Evolutionary conservation across 2,113 vertebrate species (phyloP).

Genomic region (Turnix velox): DNA sequence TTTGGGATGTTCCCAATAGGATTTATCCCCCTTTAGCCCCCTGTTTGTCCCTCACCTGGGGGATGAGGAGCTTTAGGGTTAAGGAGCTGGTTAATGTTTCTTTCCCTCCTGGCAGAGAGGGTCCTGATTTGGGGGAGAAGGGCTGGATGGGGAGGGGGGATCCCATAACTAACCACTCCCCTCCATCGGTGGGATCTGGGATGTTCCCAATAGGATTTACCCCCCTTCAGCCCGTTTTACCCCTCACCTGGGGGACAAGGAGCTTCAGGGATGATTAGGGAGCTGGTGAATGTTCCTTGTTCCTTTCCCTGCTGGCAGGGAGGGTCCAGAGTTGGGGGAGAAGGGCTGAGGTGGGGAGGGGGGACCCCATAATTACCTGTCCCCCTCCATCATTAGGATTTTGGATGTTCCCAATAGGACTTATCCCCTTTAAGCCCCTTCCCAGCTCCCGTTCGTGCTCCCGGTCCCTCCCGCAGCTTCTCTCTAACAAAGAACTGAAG

Average conservation of each 20-base stretch:
- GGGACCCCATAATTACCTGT: not conserved
- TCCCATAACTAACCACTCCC: not conserved
- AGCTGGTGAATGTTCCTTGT: too few relatives aligned
- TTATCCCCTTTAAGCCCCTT: not conserved
- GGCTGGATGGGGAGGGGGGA: not conserved
- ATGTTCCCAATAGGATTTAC: not conserved
- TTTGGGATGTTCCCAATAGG: too few relatives aligned
- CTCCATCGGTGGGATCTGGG: not conserved
- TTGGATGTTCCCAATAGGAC: accelerated
- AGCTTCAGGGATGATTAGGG: too few relatives aligned
- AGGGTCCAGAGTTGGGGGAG: not conserved
- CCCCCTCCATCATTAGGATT: not conserved
- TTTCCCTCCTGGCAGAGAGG: not conserved
- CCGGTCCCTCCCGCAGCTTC: not conserved
- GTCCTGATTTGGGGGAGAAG: not conserved
- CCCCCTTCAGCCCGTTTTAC: not conserved
- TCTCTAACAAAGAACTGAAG: not conserved
- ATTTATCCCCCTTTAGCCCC: too few relatives aligned
- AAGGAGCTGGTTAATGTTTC: too few relatives aligned
- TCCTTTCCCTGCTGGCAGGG: not conserved
- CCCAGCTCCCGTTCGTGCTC: not conserved
- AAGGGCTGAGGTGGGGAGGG: not conserved
- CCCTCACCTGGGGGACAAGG: too few relatives aligned
- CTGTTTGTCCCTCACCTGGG: accelerated
- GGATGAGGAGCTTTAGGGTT: not conserved